Percentiles rank a stretch among this genome's conserved stretches.
Conservation (phyloP, 2,797 vertebrate species). For the Rhincodon typus region DNA sequence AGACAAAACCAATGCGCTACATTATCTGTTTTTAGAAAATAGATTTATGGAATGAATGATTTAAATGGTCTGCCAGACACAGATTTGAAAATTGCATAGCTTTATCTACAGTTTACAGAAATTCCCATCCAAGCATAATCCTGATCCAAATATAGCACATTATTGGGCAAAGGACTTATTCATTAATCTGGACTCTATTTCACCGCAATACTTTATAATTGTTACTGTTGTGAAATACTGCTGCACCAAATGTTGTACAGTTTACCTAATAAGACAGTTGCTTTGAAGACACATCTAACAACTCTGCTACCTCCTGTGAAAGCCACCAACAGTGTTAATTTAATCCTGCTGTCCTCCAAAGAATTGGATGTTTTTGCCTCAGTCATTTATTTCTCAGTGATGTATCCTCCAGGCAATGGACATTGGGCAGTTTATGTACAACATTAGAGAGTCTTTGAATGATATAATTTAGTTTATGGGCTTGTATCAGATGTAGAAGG, state of each 20-base stretch:
- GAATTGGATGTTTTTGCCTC: neutral
- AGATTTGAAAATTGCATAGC: neutral
- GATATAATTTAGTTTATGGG: neutral
- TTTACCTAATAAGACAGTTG: neutral
- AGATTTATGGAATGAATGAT: constrained; percentile 31
- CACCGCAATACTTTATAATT: neutral
- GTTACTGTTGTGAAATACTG: constrained; percentile 8
- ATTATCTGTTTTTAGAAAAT: neutral
- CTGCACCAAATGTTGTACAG: neutral
- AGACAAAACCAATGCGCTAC: no score
- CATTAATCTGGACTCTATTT: neutral
- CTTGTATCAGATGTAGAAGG: neutral
- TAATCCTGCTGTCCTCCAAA: neutral
- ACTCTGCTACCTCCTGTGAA: neutral
- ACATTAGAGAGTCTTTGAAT: neutral
- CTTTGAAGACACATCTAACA: neutral
- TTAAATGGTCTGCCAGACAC: neutral
- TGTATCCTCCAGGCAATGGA: neutral
- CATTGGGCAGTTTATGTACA: neutral
- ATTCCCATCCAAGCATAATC: neutral
- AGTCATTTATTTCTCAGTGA: neutral
- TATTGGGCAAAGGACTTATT: neutral
- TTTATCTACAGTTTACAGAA: constrained; percentile 17
- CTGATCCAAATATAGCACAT: neutral
- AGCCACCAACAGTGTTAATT: neutral